Evolutionary conservation across 2,113 vertebrate species (phyloP), one percentile per base, ranked within the genome.

Genomic region (Macquaria australasica): DNA sequence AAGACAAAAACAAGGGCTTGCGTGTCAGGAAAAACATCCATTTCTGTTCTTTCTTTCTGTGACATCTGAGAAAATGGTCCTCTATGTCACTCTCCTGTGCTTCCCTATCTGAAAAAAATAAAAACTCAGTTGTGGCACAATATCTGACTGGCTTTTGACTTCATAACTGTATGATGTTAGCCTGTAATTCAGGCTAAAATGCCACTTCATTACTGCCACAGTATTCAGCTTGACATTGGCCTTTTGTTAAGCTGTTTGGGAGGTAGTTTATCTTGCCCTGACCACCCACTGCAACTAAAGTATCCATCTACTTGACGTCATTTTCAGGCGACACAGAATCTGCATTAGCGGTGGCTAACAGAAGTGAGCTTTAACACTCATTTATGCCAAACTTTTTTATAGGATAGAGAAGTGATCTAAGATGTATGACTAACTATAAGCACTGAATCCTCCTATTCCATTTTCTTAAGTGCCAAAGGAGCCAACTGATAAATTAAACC

Each of bases 401-500:
- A 11, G 11, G 21, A 11, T 20, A 62, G 25, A 34, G 14, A 51
- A 64, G 43, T 53, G 20, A 58, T 7, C n/a, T n/a, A 74, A 78
- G 28, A 78, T 39, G 41, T 34, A 18, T 15, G 50, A 55, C 63
- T 67, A 43, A 28, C 21, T 67, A 43, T 10, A 45, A 59, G 37
- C 16, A 81, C 28, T 60, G 37, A 63, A 74, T 53, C 34, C 25
- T 45, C 16, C 37, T 15, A 0, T 72, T 79, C 28, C 18, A 75
- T 68, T 72, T 75, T 50, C 55, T 58, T 58, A 50, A 20, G 37
- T 60, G 73, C 58, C 58, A 69, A 59, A 51, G 59, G 34, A 87
- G 73, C 43, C 37, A 69, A 21, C 66, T 79, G 71, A 89, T 84
- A 68, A 81, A 69, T 89, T 64, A 64, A 84, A 88, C 50, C 86